Percentiles rank a stretch among this genome's conserved stretches.
Evolutionary conservation across 2,113 vertebrate genomes (phyloP).

Genomic region (Pedetes capensis): DNA sequence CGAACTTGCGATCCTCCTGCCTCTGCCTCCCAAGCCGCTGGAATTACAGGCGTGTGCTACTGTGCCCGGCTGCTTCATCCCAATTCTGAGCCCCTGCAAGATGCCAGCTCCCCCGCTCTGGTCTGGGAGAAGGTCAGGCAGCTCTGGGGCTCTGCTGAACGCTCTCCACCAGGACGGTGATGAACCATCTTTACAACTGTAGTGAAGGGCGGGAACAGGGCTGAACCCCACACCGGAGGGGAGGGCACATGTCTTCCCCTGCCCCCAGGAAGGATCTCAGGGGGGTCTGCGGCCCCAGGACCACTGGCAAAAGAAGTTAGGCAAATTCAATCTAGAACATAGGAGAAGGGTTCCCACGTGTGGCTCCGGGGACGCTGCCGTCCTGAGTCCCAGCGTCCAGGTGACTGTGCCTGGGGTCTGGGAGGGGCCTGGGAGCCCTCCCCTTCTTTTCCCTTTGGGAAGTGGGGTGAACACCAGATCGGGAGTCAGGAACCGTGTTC

Average conservation of each 20-base stretch:
- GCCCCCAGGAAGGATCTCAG: background rate
- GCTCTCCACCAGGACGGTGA: rapidly evolving
- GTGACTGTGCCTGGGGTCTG: no score
- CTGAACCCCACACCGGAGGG: background rate
- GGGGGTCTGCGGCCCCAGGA: background rate
- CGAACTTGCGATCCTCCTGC: no score
- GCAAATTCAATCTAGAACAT: background rate
- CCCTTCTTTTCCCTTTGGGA: background rate
- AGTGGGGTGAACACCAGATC: background rate
- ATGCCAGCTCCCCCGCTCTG: background rate
- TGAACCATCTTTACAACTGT: background rate
- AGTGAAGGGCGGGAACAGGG: background rate
- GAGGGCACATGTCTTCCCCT: background rate
- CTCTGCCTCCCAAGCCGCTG: no score
- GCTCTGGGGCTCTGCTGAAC: background rate
- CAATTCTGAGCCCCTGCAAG: background rate
- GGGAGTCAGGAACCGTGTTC: background rate
- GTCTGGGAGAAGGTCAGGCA: background rate
- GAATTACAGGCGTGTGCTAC: no score
- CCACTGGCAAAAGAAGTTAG: background rate
- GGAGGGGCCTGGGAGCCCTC: background rate
- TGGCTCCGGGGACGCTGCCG: background rate
- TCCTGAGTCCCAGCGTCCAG: conserved; percentile 37
- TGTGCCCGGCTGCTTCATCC: no score
- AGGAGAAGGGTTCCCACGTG: background rate